phyloP scores from a whole-genome alignment of 2,797 vertebrate genomes.

The Fundulus diaphanus region DNA sequence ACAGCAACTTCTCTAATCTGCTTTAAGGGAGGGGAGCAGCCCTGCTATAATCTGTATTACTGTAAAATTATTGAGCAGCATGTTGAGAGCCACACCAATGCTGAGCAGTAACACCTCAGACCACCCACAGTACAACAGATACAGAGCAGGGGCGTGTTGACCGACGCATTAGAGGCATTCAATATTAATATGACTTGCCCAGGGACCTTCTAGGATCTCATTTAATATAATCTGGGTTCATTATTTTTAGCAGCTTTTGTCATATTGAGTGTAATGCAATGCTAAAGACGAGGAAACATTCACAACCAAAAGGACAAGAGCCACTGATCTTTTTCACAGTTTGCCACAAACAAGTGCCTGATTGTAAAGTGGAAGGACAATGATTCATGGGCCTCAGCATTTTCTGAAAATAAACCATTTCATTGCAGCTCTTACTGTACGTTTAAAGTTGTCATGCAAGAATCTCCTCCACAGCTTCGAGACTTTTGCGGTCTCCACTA shows the following conservation, averaged over 20 bases:
- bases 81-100: conserved; percentile 37
- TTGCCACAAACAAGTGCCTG: neutral
- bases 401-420: neutral
- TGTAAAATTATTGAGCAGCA: conserved; percentile 72
- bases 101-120: conserved; percentile 32
- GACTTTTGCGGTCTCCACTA: neutral
- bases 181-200: neutral
- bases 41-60: conserved; percentile 71
- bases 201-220: no score
- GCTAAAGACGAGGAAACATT: neutral
- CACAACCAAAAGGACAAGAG: neutral
- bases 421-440: neutral
- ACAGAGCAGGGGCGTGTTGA: neutral
- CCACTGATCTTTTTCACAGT: neutral
- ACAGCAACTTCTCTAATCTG: conserved; percentile 67
- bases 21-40: conserved; percentile 62
- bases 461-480: neutral
- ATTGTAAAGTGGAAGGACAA: neutral
- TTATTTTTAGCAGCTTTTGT: neutral
- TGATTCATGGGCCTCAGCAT: neutral
- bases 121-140: neutral
- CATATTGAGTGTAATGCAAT: neutral
- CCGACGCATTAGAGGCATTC: neutral
- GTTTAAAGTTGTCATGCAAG: neutral
- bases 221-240: neutral